These are phyloP conservation scores for Lepidostoma basale DNA, from an alignment of 1,140 invertebrate species.

Conservation along the genomic window DNA sequence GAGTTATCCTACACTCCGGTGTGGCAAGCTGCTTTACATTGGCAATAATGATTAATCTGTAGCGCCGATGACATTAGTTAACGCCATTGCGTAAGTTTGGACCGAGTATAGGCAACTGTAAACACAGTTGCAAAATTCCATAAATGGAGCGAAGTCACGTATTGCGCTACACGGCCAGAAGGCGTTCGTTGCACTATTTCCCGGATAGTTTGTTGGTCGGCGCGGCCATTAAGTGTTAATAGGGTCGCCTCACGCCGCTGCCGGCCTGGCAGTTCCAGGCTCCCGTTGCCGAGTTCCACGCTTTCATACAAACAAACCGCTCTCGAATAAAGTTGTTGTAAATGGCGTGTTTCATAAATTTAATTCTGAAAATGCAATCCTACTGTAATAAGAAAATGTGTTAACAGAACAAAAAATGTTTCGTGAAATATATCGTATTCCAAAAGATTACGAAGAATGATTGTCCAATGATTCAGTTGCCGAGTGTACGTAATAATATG, in stretches of 20 bases:
- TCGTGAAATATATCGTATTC: conserved; percentile 9
- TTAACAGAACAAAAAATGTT: conserved; percentile 13
- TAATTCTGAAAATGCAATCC: not conserved
- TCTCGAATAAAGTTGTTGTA: too few species aligned
- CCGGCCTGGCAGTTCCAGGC: not conserved
- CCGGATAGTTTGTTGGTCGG: conserved; percentile 24
- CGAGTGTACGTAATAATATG: not conserved
- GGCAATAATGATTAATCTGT: conserved; percentile 32
- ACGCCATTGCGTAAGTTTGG: conserved; percentile 11
- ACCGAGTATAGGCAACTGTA: conserved; percentile 24
- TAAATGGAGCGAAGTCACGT: conserved; percentile 28
- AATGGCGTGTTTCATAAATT: not conserved
- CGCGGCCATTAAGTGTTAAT: not conserved
- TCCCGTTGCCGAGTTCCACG: too few species aligned
- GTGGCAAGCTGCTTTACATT: conserved; percentile 19
- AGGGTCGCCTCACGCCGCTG: conserved; percentile 25
- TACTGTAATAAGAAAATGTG: not conserved
- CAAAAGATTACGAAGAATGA: conserved; percentile 14
- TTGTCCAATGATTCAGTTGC: not conserved
- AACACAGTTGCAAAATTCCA: conserved; percentile 29
- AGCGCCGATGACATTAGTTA: conserved; percentile 25
- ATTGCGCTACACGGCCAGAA: conserved; percentile 12
- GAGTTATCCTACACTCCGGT: conserved; percentile 2
- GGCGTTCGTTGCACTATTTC: conserved; percentile 29
- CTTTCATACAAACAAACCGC: too few species aligned